Conservation (phyloP, 2,797 vertebrate species). For the Heliangelus exortis region DNA sequence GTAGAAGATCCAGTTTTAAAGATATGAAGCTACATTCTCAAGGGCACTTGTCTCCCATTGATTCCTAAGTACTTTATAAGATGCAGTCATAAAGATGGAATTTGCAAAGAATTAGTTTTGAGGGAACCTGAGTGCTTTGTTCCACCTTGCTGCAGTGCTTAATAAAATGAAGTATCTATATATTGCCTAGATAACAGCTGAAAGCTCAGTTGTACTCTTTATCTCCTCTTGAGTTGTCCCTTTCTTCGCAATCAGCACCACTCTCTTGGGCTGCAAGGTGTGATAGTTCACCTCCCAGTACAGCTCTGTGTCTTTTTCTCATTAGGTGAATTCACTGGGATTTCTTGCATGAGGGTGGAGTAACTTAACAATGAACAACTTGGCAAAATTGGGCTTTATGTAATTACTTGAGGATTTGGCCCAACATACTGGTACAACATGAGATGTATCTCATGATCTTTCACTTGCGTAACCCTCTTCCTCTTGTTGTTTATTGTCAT, state of each 20-base stretch:
- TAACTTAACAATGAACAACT: conserved; percentile 56
- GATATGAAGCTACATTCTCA: conserved; percentile 6
- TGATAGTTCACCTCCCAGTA: neutral
- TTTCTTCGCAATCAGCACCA: neutral
- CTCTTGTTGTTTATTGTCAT: conserved; percentile 69
- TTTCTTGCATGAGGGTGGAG: conserved; percentile 46
- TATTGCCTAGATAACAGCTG: neutral
- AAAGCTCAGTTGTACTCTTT: neutral
- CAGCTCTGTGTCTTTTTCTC: neutral
- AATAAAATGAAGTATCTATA: neutral
- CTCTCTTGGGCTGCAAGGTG: neutral
- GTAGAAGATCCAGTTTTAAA: conserved; percentile 42
- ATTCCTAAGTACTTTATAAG: neutral
- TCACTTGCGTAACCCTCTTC: conserved; percentile 60
- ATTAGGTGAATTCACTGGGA: conserved; percentile 36
- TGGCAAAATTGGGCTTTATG: conserved; percentile 66
- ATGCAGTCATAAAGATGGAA: neutral
- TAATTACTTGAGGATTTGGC: conserved; percentile 69
- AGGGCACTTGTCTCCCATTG: neutral
- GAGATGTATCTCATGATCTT: conserved; percentile 69
- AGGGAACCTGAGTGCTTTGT: neutral
- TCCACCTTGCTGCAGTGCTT: neutral
- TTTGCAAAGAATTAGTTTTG: neutral
- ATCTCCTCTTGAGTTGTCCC: neutral
- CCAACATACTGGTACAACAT: conserved; percentile 62